Evolutionary conservation across 2,797 vertebrate genomes (phyloP).

Genomic region (Hippopotamyrus pictus): DNA sequence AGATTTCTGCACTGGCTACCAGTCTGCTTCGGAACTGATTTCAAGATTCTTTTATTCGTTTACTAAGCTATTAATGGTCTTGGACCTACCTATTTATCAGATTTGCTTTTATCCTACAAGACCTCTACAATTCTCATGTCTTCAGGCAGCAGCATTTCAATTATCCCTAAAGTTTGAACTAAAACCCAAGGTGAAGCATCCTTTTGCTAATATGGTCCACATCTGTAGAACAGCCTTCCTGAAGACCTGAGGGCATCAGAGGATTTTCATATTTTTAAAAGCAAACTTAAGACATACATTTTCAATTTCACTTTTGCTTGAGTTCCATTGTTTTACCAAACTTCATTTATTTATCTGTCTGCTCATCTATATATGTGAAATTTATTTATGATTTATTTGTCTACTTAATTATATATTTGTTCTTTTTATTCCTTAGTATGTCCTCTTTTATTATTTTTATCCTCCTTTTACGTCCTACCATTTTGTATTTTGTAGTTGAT

Average conservation of each 20-base stretch:
- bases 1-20: neutral
- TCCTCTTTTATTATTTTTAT: neutral
- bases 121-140: neutral
- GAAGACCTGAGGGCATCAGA: too few species aligned
- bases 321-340: too few species aligned
- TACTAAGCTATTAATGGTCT: neutral
- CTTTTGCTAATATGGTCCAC: too few species aligned
- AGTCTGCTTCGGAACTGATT: neutral
- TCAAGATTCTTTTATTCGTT: neutral
- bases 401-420: neutral
- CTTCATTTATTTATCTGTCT: too few species aligned
- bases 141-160: neutral
- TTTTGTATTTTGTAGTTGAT: neutral
- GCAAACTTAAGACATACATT: too few species aligned
- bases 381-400: neutral
- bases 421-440: neutral
- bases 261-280: too few species aligned
- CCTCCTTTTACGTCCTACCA: neutral
- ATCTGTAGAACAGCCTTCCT: too few species aligned
- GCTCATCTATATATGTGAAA: neutral
- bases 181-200: too few species aligned
- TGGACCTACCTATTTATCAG: neutral
- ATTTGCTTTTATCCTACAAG: neutral
- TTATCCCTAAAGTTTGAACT: neutral
- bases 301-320: too few species aligned